Conservation (phyloP, 2,113 vertebrate species). For the Atlantisia rogersi region DNA sequence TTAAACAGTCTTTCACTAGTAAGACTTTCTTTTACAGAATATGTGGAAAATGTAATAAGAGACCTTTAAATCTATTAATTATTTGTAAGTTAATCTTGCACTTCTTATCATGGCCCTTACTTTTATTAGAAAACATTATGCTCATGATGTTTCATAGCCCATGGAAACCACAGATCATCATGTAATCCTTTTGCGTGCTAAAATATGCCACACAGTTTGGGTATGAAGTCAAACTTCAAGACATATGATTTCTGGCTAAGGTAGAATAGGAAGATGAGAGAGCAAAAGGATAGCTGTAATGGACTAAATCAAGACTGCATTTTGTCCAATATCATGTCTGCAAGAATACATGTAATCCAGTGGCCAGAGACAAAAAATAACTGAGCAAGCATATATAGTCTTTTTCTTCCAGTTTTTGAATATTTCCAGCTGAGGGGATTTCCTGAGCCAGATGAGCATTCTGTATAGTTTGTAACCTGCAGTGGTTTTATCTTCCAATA, state of each 20-base stretch:
- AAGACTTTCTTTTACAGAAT: neutral
- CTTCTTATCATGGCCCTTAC: neutral
- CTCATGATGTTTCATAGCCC: neutral
- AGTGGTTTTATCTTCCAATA: neutral
- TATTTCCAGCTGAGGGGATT: neutral
- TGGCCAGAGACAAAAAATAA: neutral
- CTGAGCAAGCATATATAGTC: neutral
- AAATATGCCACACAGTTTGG: neutral
- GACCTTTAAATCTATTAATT: neutral
- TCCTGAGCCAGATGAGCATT: neutral
- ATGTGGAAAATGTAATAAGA: neutral
- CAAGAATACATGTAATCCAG: neutral
- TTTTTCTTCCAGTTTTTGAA: neutral
- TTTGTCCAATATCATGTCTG: neutral
- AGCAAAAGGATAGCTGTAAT: neutral
- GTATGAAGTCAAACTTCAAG: neutral
- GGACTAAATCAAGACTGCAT: neutral
- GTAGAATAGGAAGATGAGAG: neutral
- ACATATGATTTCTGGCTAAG: neutral
- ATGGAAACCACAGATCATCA: neutral
- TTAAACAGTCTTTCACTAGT: neutral
- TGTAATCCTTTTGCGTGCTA: neutral
- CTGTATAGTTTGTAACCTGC: neutral
- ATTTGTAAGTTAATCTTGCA: neutral
- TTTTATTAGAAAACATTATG: neutral